Evolutionary conservation across 2,113 vertebrate genomes (phyloP).

Genomic region (Hyaena hyaena): DNA sequence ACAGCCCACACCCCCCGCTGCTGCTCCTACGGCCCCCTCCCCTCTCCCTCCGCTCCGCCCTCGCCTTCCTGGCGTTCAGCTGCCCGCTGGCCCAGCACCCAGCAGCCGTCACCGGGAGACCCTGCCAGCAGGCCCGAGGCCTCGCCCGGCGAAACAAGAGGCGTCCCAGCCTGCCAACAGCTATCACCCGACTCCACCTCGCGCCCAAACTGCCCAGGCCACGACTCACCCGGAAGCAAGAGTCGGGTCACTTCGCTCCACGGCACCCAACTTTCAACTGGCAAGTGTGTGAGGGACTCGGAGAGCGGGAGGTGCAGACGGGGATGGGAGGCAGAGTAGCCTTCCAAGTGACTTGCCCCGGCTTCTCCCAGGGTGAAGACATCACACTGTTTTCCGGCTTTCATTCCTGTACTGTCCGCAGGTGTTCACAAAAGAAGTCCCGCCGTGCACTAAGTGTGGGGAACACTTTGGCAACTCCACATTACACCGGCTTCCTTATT

Average conservation of each 20-base stretch:
- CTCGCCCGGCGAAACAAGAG: neutral
- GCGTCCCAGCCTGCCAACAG: no score
- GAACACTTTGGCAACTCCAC: neutral
- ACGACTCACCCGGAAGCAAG: neutral
- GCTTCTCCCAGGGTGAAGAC: no score
- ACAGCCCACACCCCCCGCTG: neutral
- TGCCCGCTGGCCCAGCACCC: neutral
- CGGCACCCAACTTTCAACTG: neutral
- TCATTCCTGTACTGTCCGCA: neutral
- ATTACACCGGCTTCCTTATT: neutral
- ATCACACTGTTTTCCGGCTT: neutral
- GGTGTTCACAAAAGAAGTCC: neutral
- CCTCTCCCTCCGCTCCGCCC: neutral
- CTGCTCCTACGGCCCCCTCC: neutral
- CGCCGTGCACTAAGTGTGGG: neutral
- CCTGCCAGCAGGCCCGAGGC: no score
- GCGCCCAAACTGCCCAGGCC: neutral
- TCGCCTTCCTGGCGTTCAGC: neutral
- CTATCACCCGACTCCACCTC: neutral
- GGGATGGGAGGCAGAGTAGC: neutral
- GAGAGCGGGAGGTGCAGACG: neutral
- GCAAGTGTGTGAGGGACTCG: neutral
- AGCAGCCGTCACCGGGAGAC: neutral
- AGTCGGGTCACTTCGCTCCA: neutral
- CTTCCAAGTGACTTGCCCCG: neutral